Conservation (phyloP, 2,797 vertebrate genomes). For the Pristis pectinata region DNA sequence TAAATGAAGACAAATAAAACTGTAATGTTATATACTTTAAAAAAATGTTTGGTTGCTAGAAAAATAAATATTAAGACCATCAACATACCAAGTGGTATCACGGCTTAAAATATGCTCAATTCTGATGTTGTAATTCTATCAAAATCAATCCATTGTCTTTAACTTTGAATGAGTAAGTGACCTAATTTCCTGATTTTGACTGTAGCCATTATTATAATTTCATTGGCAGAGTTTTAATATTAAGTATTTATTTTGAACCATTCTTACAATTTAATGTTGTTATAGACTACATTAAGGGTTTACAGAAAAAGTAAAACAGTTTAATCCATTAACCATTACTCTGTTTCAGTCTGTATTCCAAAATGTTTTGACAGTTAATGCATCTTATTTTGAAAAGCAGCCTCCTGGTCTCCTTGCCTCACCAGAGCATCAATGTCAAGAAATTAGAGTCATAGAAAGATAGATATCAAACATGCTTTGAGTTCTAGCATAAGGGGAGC, state of each 20-base stretch:
- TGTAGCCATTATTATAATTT: not conserved
- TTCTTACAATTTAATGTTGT: not conserved
- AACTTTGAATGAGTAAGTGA: not conserved
- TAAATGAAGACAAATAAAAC: not conserved
- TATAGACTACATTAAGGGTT: not conserved
- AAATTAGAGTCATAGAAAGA: not conserved
- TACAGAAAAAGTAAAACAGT: too few relatives aligned
- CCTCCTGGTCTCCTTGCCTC: not conserved
- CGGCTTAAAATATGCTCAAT: not conserved
- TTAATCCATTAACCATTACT: not conserved
- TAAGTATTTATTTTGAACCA: too few relatives aligned
- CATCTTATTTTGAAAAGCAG: conserved; percentile 6
- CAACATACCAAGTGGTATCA: not conserved
- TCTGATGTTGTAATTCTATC: not conserved
- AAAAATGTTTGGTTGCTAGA: not conserved
- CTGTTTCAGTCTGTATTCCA: not conserved
- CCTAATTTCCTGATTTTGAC: not conserved
- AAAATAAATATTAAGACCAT: not conserved
- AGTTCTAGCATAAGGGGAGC: too few relatives aligned
- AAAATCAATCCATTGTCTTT: not conserved
- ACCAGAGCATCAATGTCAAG: not conserved
- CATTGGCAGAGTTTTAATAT: not conserved
- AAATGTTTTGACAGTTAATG: not conserved
- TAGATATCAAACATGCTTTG: too few relatives aligned
- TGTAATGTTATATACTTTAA: not conserved